A percentile compares a stretch with the other conserved stretches of the same genome.
Conservation (phyloP, 2,888 invertebrate species). For the Nasonia oneida region DNA sequence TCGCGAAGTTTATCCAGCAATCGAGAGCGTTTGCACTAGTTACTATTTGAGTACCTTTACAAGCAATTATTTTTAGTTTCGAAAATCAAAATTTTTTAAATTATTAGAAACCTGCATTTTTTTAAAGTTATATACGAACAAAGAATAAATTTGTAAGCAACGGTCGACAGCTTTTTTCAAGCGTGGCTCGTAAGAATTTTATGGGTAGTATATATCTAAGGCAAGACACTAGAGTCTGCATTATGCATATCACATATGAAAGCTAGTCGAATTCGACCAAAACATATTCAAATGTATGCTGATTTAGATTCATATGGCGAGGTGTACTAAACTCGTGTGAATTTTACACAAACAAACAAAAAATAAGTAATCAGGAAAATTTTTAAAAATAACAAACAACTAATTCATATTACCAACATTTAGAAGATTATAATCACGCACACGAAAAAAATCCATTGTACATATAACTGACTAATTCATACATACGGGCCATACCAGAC, state of each 20-base stretch:
- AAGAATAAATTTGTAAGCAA: too few relatives aligned
- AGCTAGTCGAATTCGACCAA: background rate
- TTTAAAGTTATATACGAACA: too few relatives aligned
- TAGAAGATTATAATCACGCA: background rate
- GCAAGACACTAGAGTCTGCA: background rate
- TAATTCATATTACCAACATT: background rate
- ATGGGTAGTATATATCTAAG: background rate
- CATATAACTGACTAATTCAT: background rate
- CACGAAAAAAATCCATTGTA: background rate
- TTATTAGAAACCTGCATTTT: too few relatives aligned
- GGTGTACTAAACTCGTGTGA: background rate
- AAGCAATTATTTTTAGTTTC: background rate
- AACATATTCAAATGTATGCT: constrained; percentile 6
- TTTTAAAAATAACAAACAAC: too few relatives aligned
- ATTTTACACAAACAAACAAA: background rate
- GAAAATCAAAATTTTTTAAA: too few relatives aligned
- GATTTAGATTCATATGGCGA: background rate
- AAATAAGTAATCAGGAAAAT: background rate
- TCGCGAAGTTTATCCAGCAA: background rate
- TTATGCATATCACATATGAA: constrained; percentile 8
- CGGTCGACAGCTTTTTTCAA: too few relatives aligned
- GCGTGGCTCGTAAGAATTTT: too few relatives aligned
- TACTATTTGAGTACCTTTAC: background rate
- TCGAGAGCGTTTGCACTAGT: background rate
- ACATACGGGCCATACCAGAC: background rate